Conservation (phyloP, 2,113 vertebrate species). For the Picathartes gymnocephalus region DNA sequence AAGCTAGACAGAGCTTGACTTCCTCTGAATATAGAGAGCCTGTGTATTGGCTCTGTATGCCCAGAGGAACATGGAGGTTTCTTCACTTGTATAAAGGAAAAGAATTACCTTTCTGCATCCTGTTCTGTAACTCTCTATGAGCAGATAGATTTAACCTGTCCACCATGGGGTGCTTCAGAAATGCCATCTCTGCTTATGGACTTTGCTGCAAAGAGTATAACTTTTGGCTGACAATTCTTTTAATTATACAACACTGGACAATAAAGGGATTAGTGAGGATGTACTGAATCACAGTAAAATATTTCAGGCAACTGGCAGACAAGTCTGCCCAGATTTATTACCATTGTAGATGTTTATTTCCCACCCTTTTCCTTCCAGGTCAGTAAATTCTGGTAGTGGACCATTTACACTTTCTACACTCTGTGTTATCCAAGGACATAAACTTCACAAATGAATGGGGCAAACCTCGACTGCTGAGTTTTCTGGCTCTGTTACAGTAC, state of each 20-base stretch:
- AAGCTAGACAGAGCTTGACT: not conserved
- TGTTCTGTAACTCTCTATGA: not conserved
- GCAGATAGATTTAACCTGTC: not conserved
- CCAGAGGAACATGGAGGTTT: not conserved
- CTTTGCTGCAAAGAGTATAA: not conserved
- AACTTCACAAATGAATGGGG: conserved; percentile 43
- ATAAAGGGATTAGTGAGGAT: not conserved
- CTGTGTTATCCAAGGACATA: conserved; percentile 23
- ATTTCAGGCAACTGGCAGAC: not conserved
- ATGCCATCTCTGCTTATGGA: not conserved
- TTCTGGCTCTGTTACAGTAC: not conserved
- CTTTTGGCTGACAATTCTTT: not conserved
- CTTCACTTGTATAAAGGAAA: not conserved
- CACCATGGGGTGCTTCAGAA: not conserved
- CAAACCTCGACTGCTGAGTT: conserved; percentile 9
- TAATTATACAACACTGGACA: conserved; percentile 8
- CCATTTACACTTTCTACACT: conserved; percentile 40
- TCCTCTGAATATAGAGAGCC: not conserved
- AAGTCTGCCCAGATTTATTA: conserved; percentile 42
- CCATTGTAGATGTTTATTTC: conserved; percentile 28
- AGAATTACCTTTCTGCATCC: not conserved
- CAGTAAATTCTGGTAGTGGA: conserved; percentile 43
- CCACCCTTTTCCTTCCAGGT: conserved; percentile 40
- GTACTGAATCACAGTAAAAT: conserved; percentile 21
- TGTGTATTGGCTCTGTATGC: not conserved